phyloP scores from a whole-genome alignment of 2,797 vertebrate species.

The Sebastolobus altivelis region DNA sequence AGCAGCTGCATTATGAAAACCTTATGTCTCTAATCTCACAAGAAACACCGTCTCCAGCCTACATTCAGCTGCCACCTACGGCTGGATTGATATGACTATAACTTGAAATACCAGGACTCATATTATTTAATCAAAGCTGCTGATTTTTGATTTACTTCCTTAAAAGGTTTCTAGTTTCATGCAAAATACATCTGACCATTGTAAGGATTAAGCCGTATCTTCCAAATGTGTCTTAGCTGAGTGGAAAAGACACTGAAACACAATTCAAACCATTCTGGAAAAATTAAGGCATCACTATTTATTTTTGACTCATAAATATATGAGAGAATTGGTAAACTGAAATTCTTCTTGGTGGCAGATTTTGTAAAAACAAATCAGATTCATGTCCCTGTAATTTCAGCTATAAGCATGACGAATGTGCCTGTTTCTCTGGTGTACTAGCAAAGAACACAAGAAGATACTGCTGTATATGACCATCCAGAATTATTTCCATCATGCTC shows the following conservation, averaged over 20 bases:
- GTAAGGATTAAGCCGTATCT: neutral
- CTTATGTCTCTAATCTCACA: conserved; percentile 6
- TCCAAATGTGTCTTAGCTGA: neutral
- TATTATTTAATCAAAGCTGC: conserved; percentile 7
- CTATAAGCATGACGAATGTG: neutral
- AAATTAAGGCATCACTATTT: conserved; percentile 15
- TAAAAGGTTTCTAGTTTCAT: neutral
- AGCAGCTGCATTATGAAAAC: conserved; percentile 16
- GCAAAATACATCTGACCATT: neutral
- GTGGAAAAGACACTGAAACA: neutral
- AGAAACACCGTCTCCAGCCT: neutral
- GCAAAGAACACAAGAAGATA: neutral
- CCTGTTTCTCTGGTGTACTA: neutral
- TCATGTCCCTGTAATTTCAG: neutral
- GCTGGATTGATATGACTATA: neutral
- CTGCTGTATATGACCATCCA: conserved; percentile 3
- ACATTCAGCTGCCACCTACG: neutral
- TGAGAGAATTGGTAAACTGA: conserved; percentile 1
- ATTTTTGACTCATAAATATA: neutral
- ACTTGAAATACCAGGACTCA: neutral
- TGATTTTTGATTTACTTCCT: conserved; percentile 15
- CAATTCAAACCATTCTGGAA: neutral
- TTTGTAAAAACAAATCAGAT: neutral
- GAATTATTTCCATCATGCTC: conserved; percentile 10
- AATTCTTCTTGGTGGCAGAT: conserved; percentile 4